Evolutionary conservation across 2,797 vertebrate species (phyloP).

Genomic region (Lophius americanus): DNA sequence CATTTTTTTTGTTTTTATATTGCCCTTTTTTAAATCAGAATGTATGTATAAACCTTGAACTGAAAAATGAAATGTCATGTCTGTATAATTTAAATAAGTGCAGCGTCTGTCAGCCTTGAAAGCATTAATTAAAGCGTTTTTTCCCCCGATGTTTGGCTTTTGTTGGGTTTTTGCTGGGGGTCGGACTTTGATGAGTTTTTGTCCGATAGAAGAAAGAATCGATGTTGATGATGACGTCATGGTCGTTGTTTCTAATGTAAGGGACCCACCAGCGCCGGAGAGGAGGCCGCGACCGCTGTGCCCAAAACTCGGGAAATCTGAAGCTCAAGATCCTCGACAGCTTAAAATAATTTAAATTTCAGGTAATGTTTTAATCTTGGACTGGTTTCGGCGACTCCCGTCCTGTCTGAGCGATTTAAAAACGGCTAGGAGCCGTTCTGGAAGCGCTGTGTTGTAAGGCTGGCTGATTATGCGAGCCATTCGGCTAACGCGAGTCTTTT

Average conservation of each 20-base stretch:
- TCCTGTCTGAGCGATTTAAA: slow-evolving; percentile 14
- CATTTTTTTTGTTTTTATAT: slow-evolving; percentile 4
- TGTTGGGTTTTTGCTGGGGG: background rate
- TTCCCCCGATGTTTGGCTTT: background rate
- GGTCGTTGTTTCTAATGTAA: slow-evolving; percentile 80
- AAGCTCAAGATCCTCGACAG: slow-evolving; percentile 73
- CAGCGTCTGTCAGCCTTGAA: background rate
- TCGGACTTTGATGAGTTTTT: slow-evolving; percentile 43
- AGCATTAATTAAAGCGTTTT: background rate
- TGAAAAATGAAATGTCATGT: slow-evolving; percentile 6
- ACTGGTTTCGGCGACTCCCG: background rate
- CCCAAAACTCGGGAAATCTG: slow-evolving; percentile 64
- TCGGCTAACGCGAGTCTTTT: slow-evolving; percentile 65
- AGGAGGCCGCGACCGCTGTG: slow-evolving; percentile 78
- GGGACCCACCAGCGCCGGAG: slow-evolving; percentile 62
- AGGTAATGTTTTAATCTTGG: slow-evolving; percentile 66
- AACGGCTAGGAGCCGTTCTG: slow-evolving; percentile 32
- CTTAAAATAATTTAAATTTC: slow-evolving; percentile 48
- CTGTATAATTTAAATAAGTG: slow-evolving; percentile 27
- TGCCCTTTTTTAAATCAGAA: slow-evolving; percentile 8
- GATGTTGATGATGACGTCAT: slow-evolving; percentile 78
- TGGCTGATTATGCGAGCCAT: slow-evolving; percentile 60
- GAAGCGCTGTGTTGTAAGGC: slow-evolving; percentile 45
- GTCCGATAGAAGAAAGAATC: slow-evolving; percentile 52
- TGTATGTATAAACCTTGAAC: slow-evolving; percentile 11